These are phyloP conservation scores for Monodelphis domestica DNA, from an alignment of 2,797 vertebrate species.

Conservation along the genomic window DNA sequence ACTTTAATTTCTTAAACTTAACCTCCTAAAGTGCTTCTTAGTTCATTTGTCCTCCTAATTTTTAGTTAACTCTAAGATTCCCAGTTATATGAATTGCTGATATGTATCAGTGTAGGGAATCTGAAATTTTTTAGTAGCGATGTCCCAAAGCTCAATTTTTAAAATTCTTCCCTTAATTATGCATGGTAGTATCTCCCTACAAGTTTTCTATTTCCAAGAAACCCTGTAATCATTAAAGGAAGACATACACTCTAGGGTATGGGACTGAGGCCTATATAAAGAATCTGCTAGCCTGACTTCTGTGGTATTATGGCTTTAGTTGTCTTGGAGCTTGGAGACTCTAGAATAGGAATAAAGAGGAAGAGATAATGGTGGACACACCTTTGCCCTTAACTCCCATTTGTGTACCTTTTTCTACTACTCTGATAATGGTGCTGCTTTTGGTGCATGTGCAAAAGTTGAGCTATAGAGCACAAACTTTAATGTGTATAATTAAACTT, in stretches of 20 bases:
- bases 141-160: not conserved
- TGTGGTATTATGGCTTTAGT: not conserved
- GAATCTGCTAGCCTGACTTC: not conserved
- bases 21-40: not conserved
- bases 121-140: not conserved
- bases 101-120: not conserved
- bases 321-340: not conserved
- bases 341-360: not conserved
- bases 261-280: too few species aligned
- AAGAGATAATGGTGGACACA: not conserved
- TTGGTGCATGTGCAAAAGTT: not conserved
- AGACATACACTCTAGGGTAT: not conserved
- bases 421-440: not conserved
- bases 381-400: not conserved
- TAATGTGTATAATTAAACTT: not conserved
- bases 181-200: not conserved
- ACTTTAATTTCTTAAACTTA: not conserved
- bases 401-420: not conserved
- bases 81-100: not conserved
- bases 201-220: not conserved
- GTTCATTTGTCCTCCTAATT: not conserved
- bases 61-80: not conserved
- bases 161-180: not conserved
- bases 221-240: not conserved
- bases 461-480: not conserved